phyloP scores from a whole-genome alignment of 2,797 vertebrate species.

The Coreius guichenoti region DNA sequence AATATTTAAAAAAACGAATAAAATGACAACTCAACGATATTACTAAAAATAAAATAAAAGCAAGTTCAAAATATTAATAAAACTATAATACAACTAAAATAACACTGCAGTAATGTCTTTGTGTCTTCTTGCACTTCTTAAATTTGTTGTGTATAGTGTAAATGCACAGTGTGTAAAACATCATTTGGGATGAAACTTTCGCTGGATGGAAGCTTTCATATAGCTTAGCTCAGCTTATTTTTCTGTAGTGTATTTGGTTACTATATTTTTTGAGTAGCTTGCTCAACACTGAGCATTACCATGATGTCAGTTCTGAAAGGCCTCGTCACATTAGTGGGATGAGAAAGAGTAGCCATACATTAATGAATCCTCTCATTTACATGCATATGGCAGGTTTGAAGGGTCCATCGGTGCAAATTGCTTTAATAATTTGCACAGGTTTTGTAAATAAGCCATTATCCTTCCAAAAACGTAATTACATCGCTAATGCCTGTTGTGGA shows the following conservation, averaged over 20 bases:
- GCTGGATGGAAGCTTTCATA: neutral
- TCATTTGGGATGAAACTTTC: neutral
- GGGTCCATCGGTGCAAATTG: constrained; percentile 74
- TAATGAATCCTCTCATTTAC: constrained; percentile 74
- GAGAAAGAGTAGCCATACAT: constrained; percentile 61
- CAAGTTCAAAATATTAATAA: no score
- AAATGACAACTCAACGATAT: no score
- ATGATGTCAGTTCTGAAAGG: constrained; percentile 69
- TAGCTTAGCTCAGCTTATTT: neutral
- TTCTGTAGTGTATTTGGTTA: neutral
- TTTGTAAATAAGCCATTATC: constrained; percentile 77
- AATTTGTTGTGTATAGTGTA: neutral
- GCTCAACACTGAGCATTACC: neutral
- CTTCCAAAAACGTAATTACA: constrained; percentile 71
- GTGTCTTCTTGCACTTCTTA: neutral
- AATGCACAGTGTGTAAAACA: neutral
- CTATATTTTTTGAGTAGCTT: neutral
- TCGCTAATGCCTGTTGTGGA: constrained; percentile 64
- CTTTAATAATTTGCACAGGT: no score
- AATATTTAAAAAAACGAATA: no score
- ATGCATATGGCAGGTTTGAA: constrained; percentile 69
- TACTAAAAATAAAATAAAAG: no score
- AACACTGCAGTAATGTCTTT: neutral
- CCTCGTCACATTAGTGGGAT: constrained; percentile 56
- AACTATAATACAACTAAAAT: neutral